Percentiles rank a stretch among this genome's conserved stretches.
phyloP scores from a whole-genome alignment of 2,797 vertebrate genomes.

The Pelobates cultripes region DNA sequence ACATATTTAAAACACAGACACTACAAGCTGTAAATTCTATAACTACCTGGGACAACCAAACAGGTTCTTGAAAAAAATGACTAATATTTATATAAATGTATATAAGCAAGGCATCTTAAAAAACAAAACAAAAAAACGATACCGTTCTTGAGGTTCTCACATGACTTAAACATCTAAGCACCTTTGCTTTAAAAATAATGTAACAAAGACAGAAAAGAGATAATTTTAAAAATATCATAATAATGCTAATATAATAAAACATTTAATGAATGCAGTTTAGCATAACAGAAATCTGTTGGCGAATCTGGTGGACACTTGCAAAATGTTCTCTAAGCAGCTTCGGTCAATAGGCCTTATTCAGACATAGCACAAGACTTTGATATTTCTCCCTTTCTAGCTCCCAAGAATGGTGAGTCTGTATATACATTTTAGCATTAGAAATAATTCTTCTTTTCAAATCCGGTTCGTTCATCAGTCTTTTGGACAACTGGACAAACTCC shows the following conservation, averaged over 20 bases:
- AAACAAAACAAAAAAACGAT: too few relatives aligned
- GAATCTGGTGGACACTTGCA: background rate
- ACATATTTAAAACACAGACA: too few relatives aligned
- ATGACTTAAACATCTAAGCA: too few relatives aligned
- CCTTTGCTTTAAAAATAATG: background rate
- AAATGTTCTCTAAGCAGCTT: background rate
- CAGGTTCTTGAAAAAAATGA: too few relatives aligned
- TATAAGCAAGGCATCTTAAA: too few relatives aligned
- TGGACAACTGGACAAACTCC: conserved; percentile 87
- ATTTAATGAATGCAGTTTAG: too few relatives aligned
- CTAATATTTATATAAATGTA: too few relatives aligned
- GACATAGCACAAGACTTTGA: conserved; percentile 72
- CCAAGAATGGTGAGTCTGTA: conserved; percentile 75
- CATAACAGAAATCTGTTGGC: background rate
- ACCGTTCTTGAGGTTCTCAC: too few relatives aligned
- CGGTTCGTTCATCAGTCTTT: conserved; percentile 77
- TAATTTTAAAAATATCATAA: background rate
- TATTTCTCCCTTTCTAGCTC: conserved; percentile 81
- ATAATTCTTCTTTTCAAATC: conserved; percentile 74
- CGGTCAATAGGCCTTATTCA: conserved; percentile 42
- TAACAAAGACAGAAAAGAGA: background rate
- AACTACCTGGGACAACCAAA: too few relatives aligned
- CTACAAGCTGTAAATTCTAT: too few relatives aligned
- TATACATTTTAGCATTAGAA: conserved; percentile 76
- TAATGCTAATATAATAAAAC: background rate